These are phyloP conservation scores for Mesorhabditis spiculigera DNA, from an alignment of 2,888 invertebrate species.

Conservation along the genomic window DNA sequence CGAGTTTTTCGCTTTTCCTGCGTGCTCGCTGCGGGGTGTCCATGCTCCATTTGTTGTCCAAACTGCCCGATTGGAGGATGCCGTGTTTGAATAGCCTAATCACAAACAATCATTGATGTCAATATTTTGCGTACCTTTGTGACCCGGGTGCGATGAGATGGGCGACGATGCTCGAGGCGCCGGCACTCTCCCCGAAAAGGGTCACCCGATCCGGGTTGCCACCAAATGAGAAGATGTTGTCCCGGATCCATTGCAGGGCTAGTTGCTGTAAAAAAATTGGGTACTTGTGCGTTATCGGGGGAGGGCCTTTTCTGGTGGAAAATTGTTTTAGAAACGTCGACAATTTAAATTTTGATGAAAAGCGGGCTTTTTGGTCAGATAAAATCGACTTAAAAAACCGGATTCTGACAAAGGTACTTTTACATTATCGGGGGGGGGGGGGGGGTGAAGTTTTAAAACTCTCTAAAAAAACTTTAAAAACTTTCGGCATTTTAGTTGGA, in stretches of 20 bases:
- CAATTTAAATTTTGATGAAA: no score
- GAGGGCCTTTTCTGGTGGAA: neutral
- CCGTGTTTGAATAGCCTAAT: slow-evolving; percentile 70
- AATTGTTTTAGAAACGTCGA: no score
- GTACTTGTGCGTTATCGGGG: neutral
- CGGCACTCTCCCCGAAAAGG: slow-evolving; percentile 91
- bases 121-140: slow-evolving; percentile 22
- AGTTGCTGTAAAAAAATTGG: slow-evolving; percentile 67
- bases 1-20: slow-evolving; percentile 76
- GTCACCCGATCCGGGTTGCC: slow-evolving; percentile 80
- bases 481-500: no score
- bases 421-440: no score
- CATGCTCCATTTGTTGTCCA: slow-evolving; percentile 92
- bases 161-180: slow-evolving; percentile 72
- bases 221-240: slow-evolving; percentile 83
- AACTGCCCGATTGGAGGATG: slow-evolving; percentile 87
- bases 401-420: no score
- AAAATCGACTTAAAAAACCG: no score
- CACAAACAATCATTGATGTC: neutral
- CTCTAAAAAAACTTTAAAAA: no score
- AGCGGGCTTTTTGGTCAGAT: no score
- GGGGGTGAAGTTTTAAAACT: no score
- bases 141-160: slow-evolving; percentile 73
- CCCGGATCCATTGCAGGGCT: slow-evolving; percentile 87
- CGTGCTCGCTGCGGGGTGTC: slow-evolving; percentile 77